These are phyloP conservation scores for Gavia stellata DNA, from an alignment of 2,113 vertebrate genomes.

Conservation along the genomic window DNA sequence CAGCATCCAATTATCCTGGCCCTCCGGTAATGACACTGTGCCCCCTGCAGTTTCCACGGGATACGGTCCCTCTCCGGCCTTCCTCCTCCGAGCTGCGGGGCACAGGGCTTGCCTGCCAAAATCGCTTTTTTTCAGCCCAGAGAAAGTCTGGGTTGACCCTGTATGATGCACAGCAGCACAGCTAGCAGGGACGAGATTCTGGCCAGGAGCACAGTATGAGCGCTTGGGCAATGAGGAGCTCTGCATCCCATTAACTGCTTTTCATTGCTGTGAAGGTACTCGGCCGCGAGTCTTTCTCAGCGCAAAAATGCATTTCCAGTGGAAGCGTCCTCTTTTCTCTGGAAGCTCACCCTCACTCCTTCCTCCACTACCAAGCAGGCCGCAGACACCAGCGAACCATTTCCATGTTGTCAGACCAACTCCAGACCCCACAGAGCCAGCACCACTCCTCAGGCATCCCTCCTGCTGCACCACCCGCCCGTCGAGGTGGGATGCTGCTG, in stretches of 20 bases:
- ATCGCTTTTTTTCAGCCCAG: not conserved
- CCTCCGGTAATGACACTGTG: slow-evolving; percentile 58
- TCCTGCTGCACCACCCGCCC: rapidly evolving
- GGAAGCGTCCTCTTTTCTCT: not conserved
- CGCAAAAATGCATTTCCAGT: not conserved
- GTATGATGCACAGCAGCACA: not conserved
- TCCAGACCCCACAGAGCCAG: rapidly evolving
- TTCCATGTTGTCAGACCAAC: not conserved
- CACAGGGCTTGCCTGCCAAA: not conserved
- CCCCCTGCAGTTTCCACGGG: slow-evolving; percentile 60
- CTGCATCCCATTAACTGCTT: not conserved
- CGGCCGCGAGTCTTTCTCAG: not conserved
- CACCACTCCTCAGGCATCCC: rapidly evolving
- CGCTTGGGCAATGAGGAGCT: not conserved
- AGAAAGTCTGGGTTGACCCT: not conserved
- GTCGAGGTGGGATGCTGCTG: not conserved
- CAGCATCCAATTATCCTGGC: not conserved
- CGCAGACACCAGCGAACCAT: not conserved
- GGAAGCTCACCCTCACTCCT: not conserved
- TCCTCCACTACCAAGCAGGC: not conserved
- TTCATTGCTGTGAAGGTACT: not conserved
- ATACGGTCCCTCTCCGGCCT: slow-evolving; percentile 6
- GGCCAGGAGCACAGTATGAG: not conserved
- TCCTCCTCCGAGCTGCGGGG: not conserved
- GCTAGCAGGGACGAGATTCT: not conserved